phyloP scores from a whole-genome alignment of 2,888 invertebrate species.

The Euzetes globulus region DNA sequence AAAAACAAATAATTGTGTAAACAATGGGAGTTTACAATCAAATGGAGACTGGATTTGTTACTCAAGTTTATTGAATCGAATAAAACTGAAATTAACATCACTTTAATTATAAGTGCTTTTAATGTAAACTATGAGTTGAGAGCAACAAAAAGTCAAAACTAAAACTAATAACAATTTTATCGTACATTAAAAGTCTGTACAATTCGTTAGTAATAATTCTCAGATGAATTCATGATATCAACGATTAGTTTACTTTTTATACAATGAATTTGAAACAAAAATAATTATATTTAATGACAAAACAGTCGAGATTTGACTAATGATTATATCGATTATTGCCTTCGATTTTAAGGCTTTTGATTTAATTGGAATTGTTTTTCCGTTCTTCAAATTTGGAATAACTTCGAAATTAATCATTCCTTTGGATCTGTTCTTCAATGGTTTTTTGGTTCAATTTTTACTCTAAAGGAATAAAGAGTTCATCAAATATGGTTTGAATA shows the following conservation, averaged over 20 bases:
- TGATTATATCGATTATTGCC: too few relatives aligned
- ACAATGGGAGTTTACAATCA: too few relatives aligned
- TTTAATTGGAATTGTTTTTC: background rate
- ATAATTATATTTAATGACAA: too few relatives aligned
- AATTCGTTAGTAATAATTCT: constrained; percentile 1
- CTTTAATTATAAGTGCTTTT: background rate
- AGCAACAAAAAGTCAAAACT: background rate
- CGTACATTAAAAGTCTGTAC: background rate
- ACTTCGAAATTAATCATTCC: background rate
- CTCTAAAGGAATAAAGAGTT: background rate
- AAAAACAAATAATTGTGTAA: too few relatives aligned
- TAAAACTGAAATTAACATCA: background rate
- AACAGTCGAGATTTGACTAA: too few relatives aligned
- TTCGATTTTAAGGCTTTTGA: background rate
- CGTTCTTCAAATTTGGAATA: background rate
- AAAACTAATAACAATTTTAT: background rate
- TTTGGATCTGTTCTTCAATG: background rate
- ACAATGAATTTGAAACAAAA: background rate
- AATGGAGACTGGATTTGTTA: background rate
- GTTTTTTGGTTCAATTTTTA: background rate
- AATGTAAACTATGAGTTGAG: background rate
- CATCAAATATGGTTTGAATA: too few relatives aligned
- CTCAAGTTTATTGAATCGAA: background rate
- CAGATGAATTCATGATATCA: background rate
- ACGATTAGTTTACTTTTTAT: background rate